These are phyloP conservation scores for Pundamilia nyererei DNA, from an alignment of 2,113 vertebrate genomes.

Conservation along the genomic window DNA sequence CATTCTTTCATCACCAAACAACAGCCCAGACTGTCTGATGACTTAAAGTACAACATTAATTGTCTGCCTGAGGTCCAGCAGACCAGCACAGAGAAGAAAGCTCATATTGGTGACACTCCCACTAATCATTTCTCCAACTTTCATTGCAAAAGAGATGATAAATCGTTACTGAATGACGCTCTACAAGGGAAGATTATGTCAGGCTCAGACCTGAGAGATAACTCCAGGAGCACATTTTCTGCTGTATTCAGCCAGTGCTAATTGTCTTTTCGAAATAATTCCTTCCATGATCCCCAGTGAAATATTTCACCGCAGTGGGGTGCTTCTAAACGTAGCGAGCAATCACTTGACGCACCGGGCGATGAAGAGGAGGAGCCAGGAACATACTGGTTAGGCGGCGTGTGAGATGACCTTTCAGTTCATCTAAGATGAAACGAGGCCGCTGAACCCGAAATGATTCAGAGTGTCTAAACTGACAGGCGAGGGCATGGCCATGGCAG, in stretches of 20 bases:
- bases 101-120: neutral
- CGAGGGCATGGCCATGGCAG: conserved; percentile 39
- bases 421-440: conserved; percentile 51
- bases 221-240: neutral
- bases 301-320: conserved; percentile 51
- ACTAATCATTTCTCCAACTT: neutral
- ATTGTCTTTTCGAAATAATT: conserved; percentile 47
- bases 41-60: conserved; percentile 8
- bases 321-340: conserved; percentile 62
- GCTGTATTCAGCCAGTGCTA: conserved; percentile 6
- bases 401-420: conserved; percentile 65
- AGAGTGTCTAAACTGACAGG: conserved; percentile 62
- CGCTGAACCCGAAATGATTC: conserved; percentile 62
- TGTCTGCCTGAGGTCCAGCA: conserved; percentile 8
- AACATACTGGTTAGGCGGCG: conserved; percentile 47
- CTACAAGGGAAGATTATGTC: neutral
- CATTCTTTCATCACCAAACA: conserved; percentile 30
- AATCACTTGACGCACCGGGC: conserved; percentile 37
- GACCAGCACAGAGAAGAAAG: neutral
- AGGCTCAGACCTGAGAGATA: neutral
- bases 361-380: conserved; percentile 37
- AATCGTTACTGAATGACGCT: neutral
- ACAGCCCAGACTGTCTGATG: conserved; percentile 8
- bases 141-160: neutral
- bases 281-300: conserved; percentile 42